Base-by-base conservation (phyloP, 1,140 invertebrate genomes). In the Gonatopus flavifemur region DNA sequence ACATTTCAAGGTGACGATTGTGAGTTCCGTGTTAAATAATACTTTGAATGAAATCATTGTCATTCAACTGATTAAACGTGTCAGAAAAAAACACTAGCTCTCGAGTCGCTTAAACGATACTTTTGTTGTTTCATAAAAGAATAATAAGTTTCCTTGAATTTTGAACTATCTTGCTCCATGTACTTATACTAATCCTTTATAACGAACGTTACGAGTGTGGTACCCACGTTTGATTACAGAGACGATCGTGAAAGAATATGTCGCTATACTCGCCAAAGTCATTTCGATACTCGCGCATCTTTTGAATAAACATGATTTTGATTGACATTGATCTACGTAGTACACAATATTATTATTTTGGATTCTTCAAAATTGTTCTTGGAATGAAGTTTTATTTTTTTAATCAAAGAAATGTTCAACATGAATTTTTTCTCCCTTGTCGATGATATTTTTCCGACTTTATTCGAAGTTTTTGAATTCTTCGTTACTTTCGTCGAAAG, bases 221-320 rank as follows among this genome's bases (percentile, higher is more conserved):
- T 42, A 24, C 8, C 40, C 51, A 33, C 47, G 33, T 42, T 49
- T 35, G 21, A 31, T n/a, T 38, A 54, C 47, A 47, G 31, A n/a
- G n/a, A 50, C 39, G 38, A 50, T 33, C 41, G 38, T 49, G 24
- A 44, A 44, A 63, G n/a, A n/a, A n/a, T n/a, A 59, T 57, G 59
- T 62, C 61, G 55, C 55, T n/a, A n/a, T n/a, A n/a, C n/a, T n/a
- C n/a, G n/a, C n/a, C 48, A 57, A 46, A 52, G 55, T 66, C 62
- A 62, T 62, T 62, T 66, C 43, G 50, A 15, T 57, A 62, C 63
- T 60, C 40, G 30, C 39, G 50, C 31, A 56, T 62, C 53, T 51
- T 57, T 59, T 47, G 38, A 19, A 21, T 54, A 31, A 28, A 19
- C 31, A 51, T 38, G 37, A 16, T 38, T 55, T 35, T 32, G 36